A percentile compares a stretch with the other conserved stretches of the same genome.
phyloP scores from a whole-genome alignment of 2,888 invertebrate species.

The Argyresthia goedartella region DNA sequence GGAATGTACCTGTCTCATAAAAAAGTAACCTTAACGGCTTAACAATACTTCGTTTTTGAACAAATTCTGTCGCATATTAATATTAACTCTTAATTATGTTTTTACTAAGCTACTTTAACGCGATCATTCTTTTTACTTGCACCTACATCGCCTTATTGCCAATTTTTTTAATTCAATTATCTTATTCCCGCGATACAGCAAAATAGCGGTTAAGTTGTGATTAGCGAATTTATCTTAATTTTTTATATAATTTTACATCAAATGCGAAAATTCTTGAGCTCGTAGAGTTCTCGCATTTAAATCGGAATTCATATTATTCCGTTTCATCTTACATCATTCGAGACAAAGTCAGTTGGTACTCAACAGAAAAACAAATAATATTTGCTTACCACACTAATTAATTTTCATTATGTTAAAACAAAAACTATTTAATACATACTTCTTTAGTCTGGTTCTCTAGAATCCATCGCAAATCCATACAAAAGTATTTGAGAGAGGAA shows the following conservation, averaged over 20 bases:
- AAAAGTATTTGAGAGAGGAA: constrained; percentile 59
- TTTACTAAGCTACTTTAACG: constrained; percentile 38
- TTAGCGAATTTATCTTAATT: constrained; percentile 57
- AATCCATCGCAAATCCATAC: constrained; percentile 60
- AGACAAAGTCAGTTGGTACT: constrained; percentile 41
- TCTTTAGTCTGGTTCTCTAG: constrained; percentile 17
- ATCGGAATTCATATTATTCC: constrained; percentile 20
- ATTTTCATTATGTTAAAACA: not conserved
- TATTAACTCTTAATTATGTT: constrained; percentile 3
- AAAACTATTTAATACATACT: not conserved
- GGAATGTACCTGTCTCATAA: constrained; percentile 66
- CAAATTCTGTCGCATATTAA: constrained; percentile 53
- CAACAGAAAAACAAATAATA: constrained; percentile 1
- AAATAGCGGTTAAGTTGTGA: constrained; percentile 66
- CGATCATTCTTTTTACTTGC: constrained; percentile 33
- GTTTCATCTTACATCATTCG: constrained; percentile 18
- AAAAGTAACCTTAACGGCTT: constrained; percentile 64
- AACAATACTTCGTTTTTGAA: constrained; percentile 48
- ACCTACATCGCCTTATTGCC: constrained; percentile 52
- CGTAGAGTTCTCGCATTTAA: constrained; percentile 56
- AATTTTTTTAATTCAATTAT: constrained; percentile 34
- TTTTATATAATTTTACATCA: constrained; percentile 32
- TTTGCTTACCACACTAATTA: not conserved
- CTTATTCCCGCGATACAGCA: constrained; percentile 44
- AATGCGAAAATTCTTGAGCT: constrained; percentile 64